phyloP scores from a whole-genome alignment of 2,113 vertebrate species.

The Microtus ochrogaster region DNA sequence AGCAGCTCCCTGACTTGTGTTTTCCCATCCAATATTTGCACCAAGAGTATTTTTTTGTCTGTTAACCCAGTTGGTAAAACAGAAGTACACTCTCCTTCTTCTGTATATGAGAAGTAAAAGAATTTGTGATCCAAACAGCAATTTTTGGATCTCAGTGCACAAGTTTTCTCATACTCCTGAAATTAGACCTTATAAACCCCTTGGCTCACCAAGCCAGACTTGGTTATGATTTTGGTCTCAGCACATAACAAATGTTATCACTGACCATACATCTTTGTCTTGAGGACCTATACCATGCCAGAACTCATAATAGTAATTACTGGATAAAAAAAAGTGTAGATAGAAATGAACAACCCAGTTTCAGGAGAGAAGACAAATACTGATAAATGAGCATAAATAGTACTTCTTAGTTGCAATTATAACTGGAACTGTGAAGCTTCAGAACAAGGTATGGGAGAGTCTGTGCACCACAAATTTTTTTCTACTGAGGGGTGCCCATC shows the following conservation, averaged over 20 bases:
- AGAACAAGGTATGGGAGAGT: rapidly evolving
- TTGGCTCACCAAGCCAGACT: neutral
- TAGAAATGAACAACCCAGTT: neutral
- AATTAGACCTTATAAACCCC: neutral
- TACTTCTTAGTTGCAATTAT: neutral
- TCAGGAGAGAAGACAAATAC: neutral
- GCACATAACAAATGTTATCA: neutral
- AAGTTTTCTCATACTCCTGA: no score
- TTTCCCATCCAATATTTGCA: neutral
- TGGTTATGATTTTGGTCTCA: neutral
- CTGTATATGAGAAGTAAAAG: neutral
- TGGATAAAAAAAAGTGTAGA: neutral
- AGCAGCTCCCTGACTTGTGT: neutral
- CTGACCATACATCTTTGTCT: neutral
- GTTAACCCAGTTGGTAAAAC: neutral
- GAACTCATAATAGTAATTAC: neutral
- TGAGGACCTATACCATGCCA: neutral
- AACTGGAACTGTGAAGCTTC: neutral
- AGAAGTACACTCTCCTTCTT: neutral
- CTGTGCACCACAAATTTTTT: neutral
- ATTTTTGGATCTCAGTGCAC: neutral
- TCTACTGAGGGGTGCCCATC: neutral
- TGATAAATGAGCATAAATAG: neutral
- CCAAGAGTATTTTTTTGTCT: neutral
- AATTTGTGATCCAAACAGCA: neutral